phyloP scores from a whole-genome alignment of 2,113 vertebrate species.

The human (Homo sapiens) region DNA sequence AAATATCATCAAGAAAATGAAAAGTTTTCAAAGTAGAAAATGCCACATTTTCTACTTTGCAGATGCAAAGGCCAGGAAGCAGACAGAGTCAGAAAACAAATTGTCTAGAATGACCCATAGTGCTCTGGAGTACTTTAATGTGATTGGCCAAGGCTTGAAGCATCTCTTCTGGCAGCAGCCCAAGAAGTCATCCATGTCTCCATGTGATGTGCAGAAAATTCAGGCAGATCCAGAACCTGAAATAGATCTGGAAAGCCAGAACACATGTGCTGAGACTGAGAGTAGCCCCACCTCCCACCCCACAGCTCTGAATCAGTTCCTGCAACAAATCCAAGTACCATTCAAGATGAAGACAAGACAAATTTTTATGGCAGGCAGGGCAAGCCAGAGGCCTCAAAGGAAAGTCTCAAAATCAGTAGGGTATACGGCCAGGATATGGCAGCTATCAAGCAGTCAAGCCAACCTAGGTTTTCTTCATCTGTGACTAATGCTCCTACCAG shows the following conservation, averaged over 20 bases:
- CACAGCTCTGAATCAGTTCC: conserved; percentile 93
- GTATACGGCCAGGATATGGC: conserved; percentile 87
- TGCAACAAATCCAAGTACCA: conserved; percentile 87
- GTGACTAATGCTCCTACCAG: conserved; percentile 90
- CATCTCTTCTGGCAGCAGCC: conserved; percentile 96
- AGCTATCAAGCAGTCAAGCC: conserved; percentile 81
- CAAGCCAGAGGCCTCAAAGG: conserved; percentile 85
- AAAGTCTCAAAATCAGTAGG: conserved; percentile 88
- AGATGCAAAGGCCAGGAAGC: conserved; percentile 90
- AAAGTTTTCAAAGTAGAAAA: background rate
- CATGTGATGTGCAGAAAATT: conserved; percentile 89
- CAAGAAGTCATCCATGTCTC: conserved; percentile 94
- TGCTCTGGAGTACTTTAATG: conserved; percentile 96
- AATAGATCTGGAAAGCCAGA: conserved; percentile 83
- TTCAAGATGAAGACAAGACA: conserved; percentile 89
- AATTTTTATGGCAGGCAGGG: conserved; percentile 90
- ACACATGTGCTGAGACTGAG: conserved; percentile 87
- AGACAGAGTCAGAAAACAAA: conserved; percentile 91
- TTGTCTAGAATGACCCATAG: conserved; percentile 95
- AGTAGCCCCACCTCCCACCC: conserved; percentile 89
- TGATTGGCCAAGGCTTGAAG: conserved; percentile 93
- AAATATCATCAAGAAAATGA: background rate
- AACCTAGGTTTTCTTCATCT: conserved; percentile 90
- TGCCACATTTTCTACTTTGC: background rate
- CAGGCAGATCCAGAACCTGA: conserved; percentile 86